These are phyloP conservation scores for Tachina fera DNA, from an alignment of 2,888 invertebrate genomes.

Conservation along the genomic window DNA sequence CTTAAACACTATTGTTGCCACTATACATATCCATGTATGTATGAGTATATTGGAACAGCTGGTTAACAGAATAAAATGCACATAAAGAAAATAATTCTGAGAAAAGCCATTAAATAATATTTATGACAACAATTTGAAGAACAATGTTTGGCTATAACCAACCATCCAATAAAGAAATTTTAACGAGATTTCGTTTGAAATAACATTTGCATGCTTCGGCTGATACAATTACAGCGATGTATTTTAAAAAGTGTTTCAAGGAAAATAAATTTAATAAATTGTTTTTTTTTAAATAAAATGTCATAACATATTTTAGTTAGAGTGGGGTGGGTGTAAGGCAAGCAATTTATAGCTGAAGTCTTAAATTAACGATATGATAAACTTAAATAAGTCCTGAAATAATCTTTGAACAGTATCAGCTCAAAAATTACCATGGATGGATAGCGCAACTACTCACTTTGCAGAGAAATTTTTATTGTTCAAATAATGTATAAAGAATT, in stretches of 20 bases:
- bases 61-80: neutral
- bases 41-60: neutral
- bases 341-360: too few species aligned
- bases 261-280: too few species aligned
- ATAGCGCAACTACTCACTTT: too few species aligned
- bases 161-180: neutral
- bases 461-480: too few species aligned
- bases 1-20: neutral
- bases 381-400: too few species aligned
- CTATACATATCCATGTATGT: neutral
- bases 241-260: neutral
- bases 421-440: too few species aligned
- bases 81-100: neutral
- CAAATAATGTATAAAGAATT: too few species aligned
- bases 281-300: too few species aligned
- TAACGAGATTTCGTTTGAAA: neutral
- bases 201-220: neutral
- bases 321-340: too few species aligned
- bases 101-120: conserved; percentile 13
- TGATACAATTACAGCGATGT: neutral
- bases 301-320: too few species aligned
- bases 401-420: too few species aligned
- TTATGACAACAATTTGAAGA: neutral
- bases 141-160: neutral
- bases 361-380: too few species aligned